A percentile compares a stretch with the other conserved stretches of the same genome.
Evolutionary conservation across 2,888 invertebrate genomes (phyloP).

Genomic region (Pristionchus entomophagus): DNA sequence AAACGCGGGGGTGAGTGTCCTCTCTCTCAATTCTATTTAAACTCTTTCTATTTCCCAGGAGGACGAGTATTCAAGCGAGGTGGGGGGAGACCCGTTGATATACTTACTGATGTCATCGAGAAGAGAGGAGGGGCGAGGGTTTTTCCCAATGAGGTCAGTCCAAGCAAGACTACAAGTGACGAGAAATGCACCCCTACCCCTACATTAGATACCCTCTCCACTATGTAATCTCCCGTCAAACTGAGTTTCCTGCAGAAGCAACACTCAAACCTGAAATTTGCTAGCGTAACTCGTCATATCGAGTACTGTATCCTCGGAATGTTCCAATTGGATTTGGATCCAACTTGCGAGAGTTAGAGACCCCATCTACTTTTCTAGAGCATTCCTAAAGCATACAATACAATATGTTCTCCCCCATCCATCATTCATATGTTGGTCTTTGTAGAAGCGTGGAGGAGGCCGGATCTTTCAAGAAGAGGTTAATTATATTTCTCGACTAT

Average conservation of each 20-base stretch:
- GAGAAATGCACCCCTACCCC: no score
- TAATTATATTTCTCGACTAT: not conserved
- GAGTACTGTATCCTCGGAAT: no score
- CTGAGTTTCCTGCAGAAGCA: no score
- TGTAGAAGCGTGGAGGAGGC: conserved; percentile 35
- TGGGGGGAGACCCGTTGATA: conserved; percentile 24
- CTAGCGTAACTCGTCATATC: no score
- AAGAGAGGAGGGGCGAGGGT: conserved; percentile 38
- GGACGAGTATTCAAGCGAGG: conserved; percentile 29
- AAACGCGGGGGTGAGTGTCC: conserved; percentile 35
- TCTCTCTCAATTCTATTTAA: conserved; percentile 11
- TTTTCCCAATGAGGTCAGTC: not conserved
- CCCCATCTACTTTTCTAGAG: no score
- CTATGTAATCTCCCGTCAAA: no score
- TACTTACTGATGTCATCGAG: not conserved
- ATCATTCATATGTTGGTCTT: not conserved
- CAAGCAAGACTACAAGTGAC: no score
- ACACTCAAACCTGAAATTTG: no score
- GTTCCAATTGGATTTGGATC: no score
- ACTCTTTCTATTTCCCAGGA: conserved; percentile 41
- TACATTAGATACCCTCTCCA: no score
- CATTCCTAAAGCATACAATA: no score
- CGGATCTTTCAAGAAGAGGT: conserved; percentile 2
- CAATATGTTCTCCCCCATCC: not conserved
- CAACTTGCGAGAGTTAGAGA: no score